Evolutionary conservation across 1,140 invertebrate species (phyloP), one percentile per base, ranked within the genome.

Genomic region (Drosophila truncata): DNA sequence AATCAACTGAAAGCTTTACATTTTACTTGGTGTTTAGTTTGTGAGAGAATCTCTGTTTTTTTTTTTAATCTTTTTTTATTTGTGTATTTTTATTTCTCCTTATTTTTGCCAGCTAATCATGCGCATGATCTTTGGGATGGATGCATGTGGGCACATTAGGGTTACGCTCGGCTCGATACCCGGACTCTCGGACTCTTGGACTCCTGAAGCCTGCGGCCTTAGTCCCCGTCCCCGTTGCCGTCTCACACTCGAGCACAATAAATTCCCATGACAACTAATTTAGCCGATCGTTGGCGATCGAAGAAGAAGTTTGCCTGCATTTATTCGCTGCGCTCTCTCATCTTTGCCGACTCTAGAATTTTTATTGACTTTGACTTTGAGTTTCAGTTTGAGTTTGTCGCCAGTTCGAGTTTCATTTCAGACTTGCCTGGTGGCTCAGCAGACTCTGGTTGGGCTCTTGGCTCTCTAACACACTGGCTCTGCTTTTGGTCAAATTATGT

Each of bases 261-360:
- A 88, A 88, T 88, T 88, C 84, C 84, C 84, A 88, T 88, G 84
- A 88, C 85, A 88, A 88, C 85, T 88, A 90, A 88, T 88, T 88
- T 88, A 90, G 84, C 85, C 80, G 67, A 71, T 72, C 66, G 70
- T 47, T 54, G 50, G 65, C 46, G 66, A 60, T 70, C 69, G 74
- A 77, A 55, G 52, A 37, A 55, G 52, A 55, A 77, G 74, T 77
- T 72, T 63, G 74, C 74, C 74, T 78, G 74, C 74, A 77, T 77
- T 77, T 67, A 81, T 74, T 61, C 49, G 57, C 52, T 39, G 23
- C 31, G 52, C 13, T 18, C 49, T 50, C 49, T 78, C 74, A 78
- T 78, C 75, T 78, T 78, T 78, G 65, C 65, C 72, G 76, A 63
- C 55, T 74, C 65, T 67, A 87, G 76, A 78, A 72, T 70, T 86